A percentile compares a stretch with the other conserved stretches of the same genome.
phyloP scores from a whole-genome alignment of 2,888 invertebrate genomes.

The Habroteleia sp. region DNA sequence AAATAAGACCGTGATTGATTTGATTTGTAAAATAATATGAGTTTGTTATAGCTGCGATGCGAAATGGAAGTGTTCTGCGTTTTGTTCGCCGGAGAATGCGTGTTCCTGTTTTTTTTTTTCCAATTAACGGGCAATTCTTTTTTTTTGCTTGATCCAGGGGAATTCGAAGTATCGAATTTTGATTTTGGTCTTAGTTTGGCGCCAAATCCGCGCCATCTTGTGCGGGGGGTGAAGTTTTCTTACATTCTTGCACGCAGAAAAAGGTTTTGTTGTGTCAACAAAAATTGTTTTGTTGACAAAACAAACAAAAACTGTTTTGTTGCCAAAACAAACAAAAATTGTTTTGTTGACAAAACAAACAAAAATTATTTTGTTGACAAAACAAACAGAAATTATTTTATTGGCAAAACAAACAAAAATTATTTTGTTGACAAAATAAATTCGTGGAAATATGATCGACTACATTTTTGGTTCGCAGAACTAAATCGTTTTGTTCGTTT shows the following conservation, averaged over 20 bases:
- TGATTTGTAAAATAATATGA: conserved; percentile 35
- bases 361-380: too few relatives aligned
- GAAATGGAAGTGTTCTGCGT: conserved; percentile 17
- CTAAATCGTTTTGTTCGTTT: too few relatives aligned
- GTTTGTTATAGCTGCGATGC: conserved; percentile 16
- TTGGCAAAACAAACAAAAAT: too few relatives aligned
- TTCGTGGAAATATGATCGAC: too few relatives aligned
- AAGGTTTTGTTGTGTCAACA: too few relatives aligned
- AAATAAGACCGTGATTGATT: conserved; percentile 36
- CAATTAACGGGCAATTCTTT: conserved; percentile 12
- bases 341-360: too few relatives aligned
- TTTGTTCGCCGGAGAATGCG: conserved; percentile 17
- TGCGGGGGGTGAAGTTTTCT: conserved; percentile 25
- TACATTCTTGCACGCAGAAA: conserved; percentile 39
- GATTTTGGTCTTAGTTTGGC: conserved; percentile 33
- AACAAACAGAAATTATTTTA: too few relatives aligned
- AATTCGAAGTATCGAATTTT: conserved; percentile 15
- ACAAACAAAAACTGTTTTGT: too few relatives aligned
- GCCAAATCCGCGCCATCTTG: conserved; percentile 22
- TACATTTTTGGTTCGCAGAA: too few relatives aligned
- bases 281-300: too few relatives aligned
- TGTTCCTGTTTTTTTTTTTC: conserved; percentile 6
- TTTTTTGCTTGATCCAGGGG: conserved; percentile 7
- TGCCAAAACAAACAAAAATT: too few relatives aligned
- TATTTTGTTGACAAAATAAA: too few relatives aligned